Conservation (phyloP, 2,113 vertebrate genomes). For the Oryzias woworae region DNA sequence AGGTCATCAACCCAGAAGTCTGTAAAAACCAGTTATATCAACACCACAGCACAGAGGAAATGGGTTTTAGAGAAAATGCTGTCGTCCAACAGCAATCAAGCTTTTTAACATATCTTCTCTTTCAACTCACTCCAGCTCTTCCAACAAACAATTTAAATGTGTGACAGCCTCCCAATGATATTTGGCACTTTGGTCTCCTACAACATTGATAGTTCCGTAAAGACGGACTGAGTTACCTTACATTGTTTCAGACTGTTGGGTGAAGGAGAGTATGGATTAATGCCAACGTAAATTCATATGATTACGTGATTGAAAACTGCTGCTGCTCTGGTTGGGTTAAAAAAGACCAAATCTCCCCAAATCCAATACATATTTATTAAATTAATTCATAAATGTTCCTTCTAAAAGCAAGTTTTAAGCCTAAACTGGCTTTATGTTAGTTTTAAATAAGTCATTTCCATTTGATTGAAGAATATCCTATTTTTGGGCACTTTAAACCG, state of each 20-base stretch:
- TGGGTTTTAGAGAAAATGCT: background rate
- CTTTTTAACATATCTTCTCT: background rate
- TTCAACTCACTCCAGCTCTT: conserved; percentile 63
- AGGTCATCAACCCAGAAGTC: conserved; percentile 66
- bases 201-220: conserved; percentile 61
- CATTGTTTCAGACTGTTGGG: conserved; percentile 60
- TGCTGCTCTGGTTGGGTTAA: too few species aligned
- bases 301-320: too few species aligned
- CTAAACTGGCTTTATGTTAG: too few species aligned
- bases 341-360: conserved; percentile 10
- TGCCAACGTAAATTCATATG: too few species aligned
- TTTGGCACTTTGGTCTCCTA: conserved; percentile 64
- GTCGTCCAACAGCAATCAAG: too few species aligned
- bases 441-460: too few species aligned
- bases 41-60: conserved; percentile 25
- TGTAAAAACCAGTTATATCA: conserved; percentile 66
- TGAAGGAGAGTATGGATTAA: background rate
- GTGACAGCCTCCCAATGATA: conserved; percentile 65
- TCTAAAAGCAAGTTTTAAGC: too few species aligned
- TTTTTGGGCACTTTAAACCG: too few species aligned
- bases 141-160: conserved; percentile 38
- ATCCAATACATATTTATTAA: too few species aligned
- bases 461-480: too few species aligned
- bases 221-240: conserved; percentile 54
- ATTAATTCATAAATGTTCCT: too few species aligned